phyloP scores from a whole-genome alignment of 2,888 invertebrate species.

The Campopleginae sp. region DNA sequence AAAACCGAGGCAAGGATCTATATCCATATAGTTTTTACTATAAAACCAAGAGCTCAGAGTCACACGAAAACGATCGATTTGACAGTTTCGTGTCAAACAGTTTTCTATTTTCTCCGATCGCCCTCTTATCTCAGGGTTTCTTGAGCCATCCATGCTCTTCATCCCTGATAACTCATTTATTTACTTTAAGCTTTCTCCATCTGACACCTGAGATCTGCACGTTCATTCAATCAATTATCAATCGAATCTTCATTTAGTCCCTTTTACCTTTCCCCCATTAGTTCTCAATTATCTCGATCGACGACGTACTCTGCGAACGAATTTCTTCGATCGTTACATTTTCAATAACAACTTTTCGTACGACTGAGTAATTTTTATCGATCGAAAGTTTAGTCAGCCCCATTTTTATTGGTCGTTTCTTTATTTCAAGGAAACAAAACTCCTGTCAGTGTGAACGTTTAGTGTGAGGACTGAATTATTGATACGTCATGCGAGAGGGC shows the following conservation, averaged over 20 bases:
- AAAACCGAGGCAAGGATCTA: conserved; percentile 44
- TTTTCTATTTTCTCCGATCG: conserved; percentile 75
- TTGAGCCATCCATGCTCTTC: background rate
- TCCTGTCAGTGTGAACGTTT: conserved; percentile 3
- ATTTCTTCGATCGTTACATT: too few species aligned
- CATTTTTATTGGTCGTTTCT: background rate
- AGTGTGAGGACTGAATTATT: conserved; percentile 16
- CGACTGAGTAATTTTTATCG: too few species aligned
- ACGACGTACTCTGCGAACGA: too few species aligned
- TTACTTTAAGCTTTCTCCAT: background rate
- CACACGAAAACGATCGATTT: conserved; percentile 40
- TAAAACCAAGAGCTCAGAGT: conserved; percentile 16
- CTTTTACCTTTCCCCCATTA: background rate
- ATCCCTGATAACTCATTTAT: conserved; percentile 19
- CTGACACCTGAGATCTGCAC: background rate
- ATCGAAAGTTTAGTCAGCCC: too few species aligned
- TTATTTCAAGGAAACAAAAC: conserved; percentile 10
- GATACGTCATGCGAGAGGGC: background rate
- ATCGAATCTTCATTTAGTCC: background rate
- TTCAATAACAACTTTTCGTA: too few species aligned
- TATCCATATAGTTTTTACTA: background rate
- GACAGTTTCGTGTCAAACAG: conserved; percentile 77
- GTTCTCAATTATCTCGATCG: too few species aligned
- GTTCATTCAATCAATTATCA: background rate
- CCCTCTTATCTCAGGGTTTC: background rate